A percentile compares a stretch with the other conserved stretches of the same genome.
phyloP scores from a whole-genome alignment of 2,888 invertebrate species.

The Melitaea athalia region DNA sequence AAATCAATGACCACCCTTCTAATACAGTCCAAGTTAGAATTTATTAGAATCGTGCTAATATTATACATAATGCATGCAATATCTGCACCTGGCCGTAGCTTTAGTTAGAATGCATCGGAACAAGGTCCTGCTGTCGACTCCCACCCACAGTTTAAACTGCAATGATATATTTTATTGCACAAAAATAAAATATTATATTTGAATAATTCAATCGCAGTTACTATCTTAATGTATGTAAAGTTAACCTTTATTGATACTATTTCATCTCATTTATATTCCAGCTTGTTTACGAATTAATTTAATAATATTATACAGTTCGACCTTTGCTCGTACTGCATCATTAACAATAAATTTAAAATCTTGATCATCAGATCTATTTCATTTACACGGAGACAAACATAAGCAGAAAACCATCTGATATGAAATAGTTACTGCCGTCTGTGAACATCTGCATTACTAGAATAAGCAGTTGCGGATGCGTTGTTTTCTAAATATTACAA shows the following conservation, averaged over 20 bases:
- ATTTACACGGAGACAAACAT: too few species aligned
- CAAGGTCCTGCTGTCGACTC: conserved; percentile 10
- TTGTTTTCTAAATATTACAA: too few species aligned
- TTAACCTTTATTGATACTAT: not conserved
- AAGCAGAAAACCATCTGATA: too few species aligned
- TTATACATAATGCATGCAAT: conserved; percentile 18
- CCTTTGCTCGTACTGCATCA: too few species aligned
- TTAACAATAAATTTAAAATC: too few species aligned
- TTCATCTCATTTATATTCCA: not conserved
- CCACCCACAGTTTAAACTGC: conserved; percentile 8
- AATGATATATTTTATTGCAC: conserved; percentile 4
- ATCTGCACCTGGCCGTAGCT: conserved; percentile 9
- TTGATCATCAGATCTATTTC: too few species aligned
- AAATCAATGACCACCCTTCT: conserved; percentile 24
- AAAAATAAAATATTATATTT: not conserved
- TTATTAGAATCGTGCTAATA: conserved; percentile 15
- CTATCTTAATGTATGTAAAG: not conserved
- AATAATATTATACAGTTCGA: too few species aligned
- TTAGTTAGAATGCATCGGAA: conserved; percentile 9
- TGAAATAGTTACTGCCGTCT: too few species aligned
- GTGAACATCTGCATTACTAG: too few species aligned
- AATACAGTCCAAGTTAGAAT: conserved; percentile 7
- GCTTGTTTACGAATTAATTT: not conserved
- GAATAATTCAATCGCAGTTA: not conserved
- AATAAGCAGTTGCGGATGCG: too few species aligned